Base-by-base conservation (phyloP, 2,888 invertebrate species). In the Cecidostiba fungosa region DNA sequence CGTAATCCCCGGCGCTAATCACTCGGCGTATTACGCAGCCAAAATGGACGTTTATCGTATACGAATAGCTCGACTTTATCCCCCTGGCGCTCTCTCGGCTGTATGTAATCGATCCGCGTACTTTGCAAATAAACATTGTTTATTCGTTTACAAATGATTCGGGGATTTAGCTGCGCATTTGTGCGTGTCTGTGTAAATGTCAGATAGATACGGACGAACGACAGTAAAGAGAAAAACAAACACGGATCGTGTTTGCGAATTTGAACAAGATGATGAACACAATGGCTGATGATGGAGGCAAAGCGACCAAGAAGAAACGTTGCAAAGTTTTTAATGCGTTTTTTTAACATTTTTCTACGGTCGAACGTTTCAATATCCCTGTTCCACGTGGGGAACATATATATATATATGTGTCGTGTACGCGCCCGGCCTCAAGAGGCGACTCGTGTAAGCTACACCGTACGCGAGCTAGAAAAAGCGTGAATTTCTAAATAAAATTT, bases 121-220 rank as follows among this genome's bases (percentile, higher is more conserved):
- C 47, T 80, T 76, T 72, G 23, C 59, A 80, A 77, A 80, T 77
- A 85, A 80, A 85, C 70, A 77, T 70, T 85, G 70, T 85, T 77
- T 69, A 77, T 80, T 47, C 80, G 76, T 80, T 80, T 77, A 23
- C 85, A 77, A 85, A 85, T 59, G 39, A 85, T 72, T 80, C 39
- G 10, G 76, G 32, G 76, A 43, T 23, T 70, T 16, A 80, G 39
- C 29, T 47, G 54, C 43, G n/a, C 50, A 39, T 72, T 81, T 23
- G 43, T n/a, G 26, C 26, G 14, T 16, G 12, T 1, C 12, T 43
- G 19, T 10, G 72, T 8, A 79, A 81, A 81, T 70, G 26, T 3
- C n/a, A 54, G 59, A 76, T 76, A 70, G 47, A 85, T 70, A 62
- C 47, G 62, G 32, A 54, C 78, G 78, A 84, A 73, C 62, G 73